Evolutionary conservation across 2,113 vertebrate genomes (phyloP), one percentile per base, ranked within the genome.

Genomic region (Athene noctua): DNA sequence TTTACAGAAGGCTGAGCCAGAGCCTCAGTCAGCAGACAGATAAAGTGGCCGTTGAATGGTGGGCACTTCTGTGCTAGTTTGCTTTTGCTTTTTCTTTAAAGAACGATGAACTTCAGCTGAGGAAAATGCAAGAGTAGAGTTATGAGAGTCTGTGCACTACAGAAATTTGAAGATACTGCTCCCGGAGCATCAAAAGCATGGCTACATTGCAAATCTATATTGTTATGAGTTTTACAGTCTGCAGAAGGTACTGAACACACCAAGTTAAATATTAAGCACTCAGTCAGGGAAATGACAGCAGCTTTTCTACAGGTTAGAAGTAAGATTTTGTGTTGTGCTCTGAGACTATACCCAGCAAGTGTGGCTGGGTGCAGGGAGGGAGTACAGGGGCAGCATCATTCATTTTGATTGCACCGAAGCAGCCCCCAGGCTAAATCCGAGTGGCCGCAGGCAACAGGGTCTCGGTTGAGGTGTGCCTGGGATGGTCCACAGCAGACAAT

Each of bases 371-470:
- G 25, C 47, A 83, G 42, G n/a, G 46, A 47, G 49, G 29, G 85
- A 32, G 25, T 15, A 44, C 38, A 79, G 61, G 57, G 66, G 44
- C 70, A 87, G 68, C 73, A 30, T 7, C 8, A 9, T 42, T 78
- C 8, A 3, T 68, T 77, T 34, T 6, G 30, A 40, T 34, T 30
- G 36, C 25, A 32, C 49, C 9, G 22, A 59, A 70, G 49, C 11
- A 49, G 10, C 4, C 27, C 61, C 42, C 44, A 36, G 47, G 44
- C 16, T 54, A 42, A 78, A 89, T 42, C 29, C 0, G 0, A 38
- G 81, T 0, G 0, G 55, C 44, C 0, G 1, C 63, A 25, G 63
- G 72, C 67, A 49, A 17, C 0, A 2, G 22, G 40, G 54, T 80
- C 18, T 88, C 73, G 3, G 1, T 14, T 2, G 0, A 17, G 57